These are phyloP conservation scores for Odontamblyopus lacepedii DNA, from an alignment of 2,797 vertebrate species.

Conservation along the genomic window DNA sequence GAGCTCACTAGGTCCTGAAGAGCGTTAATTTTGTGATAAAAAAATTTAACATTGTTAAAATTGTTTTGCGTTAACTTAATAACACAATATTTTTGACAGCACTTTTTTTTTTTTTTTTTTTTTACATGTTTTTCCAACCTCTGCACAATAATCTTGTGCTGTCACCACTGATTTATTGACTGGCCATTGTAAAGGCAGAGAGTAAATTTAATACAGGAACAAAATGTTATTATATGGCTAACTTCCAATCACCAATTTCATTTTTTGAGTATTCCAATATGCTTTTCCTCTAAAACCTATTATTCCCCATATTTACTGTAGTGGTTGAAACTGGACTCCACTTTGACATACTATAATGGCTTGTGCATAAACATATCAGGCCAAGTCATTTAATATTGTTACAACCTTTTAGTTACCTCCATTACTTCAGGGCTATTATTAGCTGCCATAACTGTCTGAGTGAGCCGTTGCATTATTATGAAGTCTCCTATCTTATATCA, in stretches of 20 bases:
- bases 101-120: no score
- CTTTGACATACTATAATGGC: neutral
- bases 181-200: neutral
- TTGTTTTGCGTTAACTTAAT: no score
- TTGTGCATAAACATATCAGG: slow-evolving; percentile 7
- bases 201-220: neutral
- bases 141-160: no score
- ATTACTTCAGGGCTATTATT: slow-evolving; percentile 9
- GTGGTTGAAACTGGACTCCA: neutral
- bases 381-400: slow-evolving; percentile 8
- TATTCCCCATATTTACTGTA: neutral
- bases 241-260: neutral
- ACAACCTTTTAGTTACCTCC: slow-evolving; percentile 4
- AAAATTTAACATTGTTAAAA: no score
- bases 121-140: no score
- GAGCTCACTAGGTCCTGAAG: no score
- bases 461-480: slow-evolving; percentile 4
- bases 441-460: slow-evolving; percentile 4
- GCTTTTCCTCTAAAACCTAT: neutral
- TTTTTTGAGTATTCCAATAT: neutral
- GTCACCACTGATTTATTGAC: neutral
- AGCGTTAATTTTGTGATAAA: no score
- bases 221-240: neutral
- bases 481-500: slow-evolving; percentile 1
- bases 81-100: no score